Percentiles rank a stretch among this genome's conserved stretches.
Evolutionary conservation across 2,797 vertebrate genomes (phyloP).

Genomic region (Catostomus latipinnis): DNA sequence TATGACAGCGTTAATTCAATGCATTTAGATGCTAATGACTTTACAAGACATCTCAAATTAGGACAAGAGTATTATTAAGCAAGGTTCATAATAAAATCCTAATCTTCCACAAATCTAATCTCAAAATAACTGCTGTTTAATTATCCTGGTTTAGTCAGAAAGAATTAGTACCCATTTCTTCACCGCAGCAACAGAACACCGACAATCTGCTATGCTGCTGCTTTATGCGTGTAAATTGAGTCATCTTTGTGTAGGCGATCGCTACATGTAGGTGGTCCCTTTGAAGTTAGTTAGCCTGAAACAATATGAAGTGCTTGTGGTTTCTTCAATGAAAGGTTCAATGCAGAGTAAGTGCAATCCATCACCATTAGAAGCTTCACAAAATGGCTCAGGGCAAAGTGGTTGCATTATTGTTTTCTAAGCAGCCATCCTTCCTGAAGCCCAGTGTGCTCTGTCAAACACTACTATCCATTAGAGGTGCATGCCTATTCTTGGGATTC

Average conservation of each 20-base stretch:
- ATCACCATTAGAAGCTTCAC: conserved; percentile 44
- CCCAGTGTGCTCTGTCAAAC: conserved; percentile 32
- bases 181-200: conserved; percentile 5
- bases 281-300: conserved; percentile 39
- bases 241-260: conserved; percentile 16
- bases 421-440: conserved; percentile 36
- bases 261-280: conserved; percentile 25
- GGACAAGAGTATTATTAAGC: conserved; percentile 37
- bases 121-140: conserved; percentile 46
- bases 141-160: conserved; percentile 42
- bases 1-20: conserved; percentile 31
- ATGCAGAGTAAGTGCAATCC: conserved; percentile 45
- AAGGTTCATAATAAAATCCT: conserved; percentile 38
- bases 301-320: conserved; percentile 37
- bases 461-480: conserved; percentile 27
- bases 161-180: conserved; percentile 28
- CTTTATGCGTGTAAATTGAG: background rate
- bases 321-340: conserved; percentile 37
- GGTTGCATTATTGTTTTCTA: conserved; percentile 36
- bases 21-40: conserved; percentile 39
- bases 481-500: conserved; percentile 7
- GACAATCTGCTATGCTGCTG: background rate
- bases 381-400: conserved; percentile 32
- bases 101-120: conserved; percentile 50
- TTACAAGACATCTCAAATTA: conserved; percentile 43